A percentile compares a stretch with the other conserved stretches of the same genome.
Evolutionary conservation across 2,113 vertebrate species (phyloP).

Genomic region (Myxocyprinus asiaticus): DNA sequence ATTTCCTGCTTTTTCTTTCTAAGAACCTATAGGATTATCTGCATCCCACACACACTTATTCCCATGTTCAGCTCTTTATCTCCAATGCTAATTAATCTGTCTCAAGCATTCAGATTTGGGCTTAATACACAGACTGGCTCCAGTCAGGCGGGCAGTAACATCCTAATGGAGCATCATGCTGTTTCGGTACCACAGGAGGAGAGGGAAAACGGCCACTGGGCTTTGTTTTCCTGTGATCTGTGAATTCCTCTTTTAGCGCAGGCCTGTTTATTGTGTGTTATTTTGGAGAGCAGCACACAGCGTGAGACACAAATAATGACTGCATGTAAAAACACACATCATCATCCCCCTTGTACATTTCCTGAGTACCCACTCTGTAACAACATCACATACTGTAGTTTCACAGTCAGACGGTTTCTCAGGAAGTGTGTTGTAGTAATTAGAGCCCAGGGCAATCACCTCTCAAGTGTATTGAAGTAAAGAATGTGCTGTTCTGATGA

Average conservation of each 20-base stretch:
- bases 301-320: constrained; percentile 28
- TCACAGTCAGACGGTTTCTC: constrained; percentile 54
- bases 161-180: constrained; percentile 36
- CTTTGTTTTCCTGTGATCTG: constrained; percentile 32
- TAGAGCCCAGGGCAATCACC: constrained; percentile 62
- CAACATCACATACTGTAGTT: constrained; percentile 23
- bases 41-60: not conserved
- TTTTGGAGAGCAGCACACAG: constrained; percentile 29
- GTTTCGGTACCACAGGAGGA: constrained; percentile 5
- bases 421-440: constrained; percentile 67
- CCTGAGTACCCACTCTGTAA: constrained; percentile 14
- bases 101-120: constrained; percentile 18
- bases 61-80: constrained; percentile 42
- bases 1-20: not conserved
- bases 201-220: constrained; percentile 22
- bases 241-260: constrained; percentile 25
- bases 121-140: constrained; percentile 15
- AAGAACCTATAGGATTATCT: constrained; percentile 32
- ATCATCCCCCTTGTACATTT: constrained; percentile 13
- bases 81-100: constrained; percentile 41
- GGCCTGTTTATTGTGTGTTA: constrained; percentile 21
- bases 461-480: constrained; percentile 57
- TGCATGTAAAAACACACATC: constrained; percentile 41
- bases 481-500: constrained; percentile 44
- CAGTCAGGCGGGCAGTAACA: constrained; percentile 43